A percentile compares a stretch with the other conserved stretches of the same genome.
These are phyloP conservation scores for Paramuricea clavata DNA, from an alignment of 92 coral and sea anemone genomes.

Conservation along the genomic window DNA sequence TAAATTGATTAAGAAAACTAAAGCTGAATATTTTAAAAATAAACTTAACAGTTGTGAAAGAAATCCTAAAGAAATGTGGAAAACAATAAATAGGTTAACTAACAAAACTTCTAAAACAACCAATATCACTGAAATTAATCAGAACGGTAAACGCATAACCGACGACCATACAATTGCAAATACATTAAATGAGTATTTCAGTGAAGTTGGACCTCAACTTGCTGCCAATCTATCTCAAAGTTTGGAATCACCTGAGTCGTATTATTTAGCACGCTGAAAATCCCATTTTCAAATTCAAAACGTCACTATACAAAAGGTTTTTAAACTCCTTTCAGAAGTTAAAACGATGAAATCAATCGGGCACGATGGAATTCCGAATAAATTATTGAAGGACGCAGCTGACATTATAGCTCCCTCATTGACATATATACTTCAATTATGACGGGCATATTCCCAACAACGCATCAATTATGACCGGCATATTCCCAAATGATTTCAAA, in stretches of 20 bases:
- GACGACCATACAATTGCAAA: neutral
- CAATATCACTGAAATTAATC: neutral
- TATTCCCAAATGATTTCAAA: too few relatives aligned
- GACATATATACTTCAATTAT: neutral
- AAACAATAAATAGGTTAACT: slow-evolving; percentile 24
- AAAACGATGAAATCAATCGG: neutral
- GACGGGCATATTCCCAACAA: slow-evolving; percentile 25
- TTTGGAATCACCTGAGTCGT: neutral
- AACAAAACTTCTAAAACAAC: slow-evolving; percentile 24
- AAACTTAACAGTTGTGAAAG: neutral
- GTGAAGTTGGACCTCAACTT: too few relatives aligned
- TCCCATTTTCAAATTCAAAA: neutral
- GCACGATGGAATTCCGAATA: neutral
- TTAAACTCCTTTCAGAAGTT: neutral
- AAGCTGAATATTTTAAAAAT: slow-evolving; percentile 19
- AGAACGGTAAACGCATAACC: neutral
- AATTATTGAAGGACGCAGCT: too few relatives aligned
- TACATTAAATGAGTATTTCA: slow-evolving; percentile 4
- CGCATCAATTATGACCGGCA: slow-evolving; percentile 48
- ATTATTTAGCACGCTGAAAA: too few relatives aligned
- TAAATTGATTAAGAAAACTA: slow-evolving; percentile 23
- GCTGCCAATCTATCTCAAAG: neutral
- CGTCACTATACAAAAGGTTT: neutral
- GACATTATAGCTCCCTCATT: too few relatives aligned
- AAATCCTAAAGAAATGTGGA: slow-evolving; percentile 33